A percentile compares a stretch with the other conserved stretches of the same genome.
Conservation (phyloP, 2,888 invertebrate genomes). For the Pyrochroa serraticornis region DNA sequence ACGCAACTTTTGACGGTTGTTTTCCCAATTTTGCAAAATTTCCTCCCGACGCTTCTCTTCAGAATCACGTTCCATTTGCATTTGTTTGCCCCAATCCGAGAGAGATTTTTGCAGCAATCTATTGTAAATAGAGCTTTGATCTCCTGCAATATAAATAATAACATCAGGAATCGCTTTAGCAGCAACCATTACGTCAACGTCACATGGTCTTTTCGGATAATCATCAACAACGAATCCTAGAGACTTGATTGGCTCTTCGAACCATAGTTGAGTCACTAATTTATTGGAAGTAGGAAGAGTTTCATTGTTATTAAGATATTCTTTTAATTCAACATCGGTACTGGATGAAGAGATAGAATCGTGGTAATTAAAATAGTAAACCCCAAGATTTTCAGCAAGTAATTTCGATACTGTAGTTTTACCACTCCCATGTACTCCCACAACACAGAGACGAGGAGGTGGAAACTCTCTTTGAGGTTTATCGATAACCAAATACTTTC, state of each 20-base stretch:
- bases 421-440: slow-evolving; percentile 64
- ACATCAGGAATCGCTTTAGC: slow-evolving; percentile 65
- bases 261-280: slow-evolving; percentile 60
- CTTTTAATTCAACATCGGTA: slow-evolving; percentile 37
- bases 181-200: slow-evolving; percentile 62
- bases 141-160: slow-evolving; percentile 60
- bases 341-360: slow-evolving; percentile 12
- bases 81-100: slow-evolving; percentile 46
- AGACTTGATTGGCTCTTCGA: slow-evolving; percentile 58
- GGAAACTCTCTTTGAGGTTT: slow-evolving; percentile 60
- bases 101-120: slow-evolving; percentile 41
- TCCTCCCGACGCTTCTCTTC: slow-evolving; percentile 48
- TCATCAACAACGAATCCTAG: slow-evolving; percentile 67
- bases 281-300: neutral
- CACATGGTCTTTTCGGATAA: slow-evolving; percentile 64
- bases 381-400: slow-evolving; percentile 63
- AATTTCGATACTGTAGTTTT: slow-evolving; percentile 61
- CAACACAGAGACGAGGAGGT: slow-evolving; percentile 63
- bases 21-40: slow-evolving; percentile 42
- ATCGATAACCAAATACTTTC: slow-evolving; percentile 59
- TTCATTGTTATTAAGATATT: slow-evolving; percentile 10
- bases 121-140: slow-evolving; percentile 37
- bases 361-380: slow-evolving; percentile 62
- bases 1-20: slow-evolving; percentile 39
- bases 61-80: slow-evolving; percentile 43